phyloP scores from a whole-genome alignment of 2,113 vertebrate genomes.

The Polypterus senegalus region DNA sequence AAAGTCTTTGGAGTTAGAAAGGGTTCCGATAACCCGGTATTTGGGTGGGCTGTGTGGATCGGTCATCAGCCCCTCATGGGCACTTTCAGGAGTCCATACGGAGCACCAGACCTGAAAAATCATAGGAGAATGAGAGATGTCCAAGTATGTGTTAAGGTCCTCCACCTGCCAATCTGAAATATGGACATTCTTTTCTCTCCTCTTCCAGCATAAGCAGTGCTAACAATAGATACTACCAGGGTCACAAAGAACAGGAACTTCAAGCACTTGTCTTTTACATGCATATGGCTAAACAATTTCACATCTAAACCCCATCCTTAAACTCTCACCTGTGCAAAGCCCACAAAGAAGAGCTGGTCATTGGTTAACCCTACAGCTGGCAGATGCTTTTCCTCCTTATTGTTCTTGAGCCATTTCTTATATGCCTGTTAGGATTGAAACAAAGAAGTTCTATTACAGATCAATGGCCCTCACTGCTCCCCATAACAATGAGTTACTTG shows the following conservation, averaged over 20 bases:
- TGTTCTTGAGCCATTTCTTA: slow-evolving; percentile 64
- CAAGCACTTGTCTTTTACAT: no score
- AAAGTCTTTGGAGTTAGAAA: slow-evolving; percentile 92
- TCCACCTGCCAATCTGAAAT: no score
- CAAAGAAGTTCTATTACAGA: background rate
- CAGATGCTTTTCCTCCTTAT: slow-evolving; percentile 74
- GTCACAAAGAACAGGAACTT: no score
- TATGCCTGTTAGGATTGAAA: slow-evolving; percentile 60
- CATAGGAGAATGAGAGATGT: background rate
- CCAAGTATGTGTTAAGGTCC: no score
- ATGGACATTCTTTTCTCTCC: no score
- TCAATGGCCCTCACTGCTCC: background rate
- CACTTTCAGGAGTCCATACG: slow-evolving; percentile 85
- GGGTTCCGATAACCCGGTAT: slow-evolving; percentile 83
- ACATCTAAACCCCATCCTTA: no score
- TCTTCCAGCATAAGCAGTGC: no score
- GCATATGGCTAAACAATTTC: no score
- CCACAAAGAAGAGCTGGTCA: slow-evolving; percentile 93
- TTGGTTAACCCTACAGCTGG: slow-evolving; percentile 85
- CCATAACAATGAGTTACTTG: background rate
- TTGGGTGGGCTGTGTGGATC: slow-evolving; percentile 91
- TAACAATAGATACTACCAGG: no score
- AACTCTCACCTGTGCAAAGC: slow-evolving; percentile 80
- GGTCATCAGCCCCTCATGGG: slow-evolving; percentile 88
- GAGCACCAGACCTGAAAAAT: slow-evolving; percentile 86